Evolutionary conservation across 2,888 invertebrate species (phyloP), one percentile per base, ranked within the genome.

Genomic region (Hedychridium roseum): DNA sequence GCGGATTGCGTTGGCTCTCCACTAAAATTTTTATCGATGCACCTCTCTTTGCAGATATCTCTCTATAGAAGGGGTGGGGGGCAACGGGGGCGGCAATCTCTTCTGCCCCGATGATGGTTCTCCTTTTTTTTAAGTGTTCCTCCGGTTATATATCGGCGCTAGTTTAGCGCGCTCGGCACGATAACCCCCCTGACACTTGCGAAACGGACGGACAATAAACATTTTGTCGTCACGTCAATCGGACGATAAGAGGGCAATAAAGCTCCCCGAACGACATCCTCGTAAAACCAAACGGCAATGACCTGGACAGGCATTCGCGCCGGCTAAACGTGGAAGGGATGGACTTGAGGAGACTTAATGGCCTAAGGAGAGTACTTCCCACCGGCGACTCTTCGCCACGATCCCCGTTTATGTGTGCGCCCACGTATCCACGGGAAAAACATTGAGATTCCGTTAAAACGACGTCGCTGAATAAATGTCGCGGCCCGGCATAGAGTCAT

Each of bases 221-320:
- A 64, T 64, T 64, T 61, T 54, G 57, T 59, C 64, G 54, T 64
- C 51, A 41, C 54, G 55, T 43, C 55, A 64, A 61, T 59, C 59
- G 44, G 27, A 28, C 52, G 64, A 64, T 64, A 64, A 59, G 61
- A 41, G 49, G 49, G 38, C 40, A 54, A 62, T 62, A 62, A 63
- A 62, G 54, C 41, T 49, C 48, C 46, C 50, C 38, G 42, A 51
- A 28, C 42, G 39, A 39, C 44, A 40, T 11, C 45, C 52, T 53
- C 63, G 54, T 62, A 57, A 62, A 57, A 57, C 43, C 28, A 44
- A n/a, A 30, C 46, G 54, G 52, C 59, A 59, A 54, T 54, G 59
- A 59, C 54, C 56, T 43, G 27, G 37, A 40, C 39, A 26, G 14
- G 31, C 32, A 37, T 32, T 26, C 39, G 21, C 41, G 21, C 26